Evolutionary conservation across 2,797 vertebrate species (phyloP), one percentile per base, ranked within the genome.

Genomic region (Linurgus olivaceus): DNA sequence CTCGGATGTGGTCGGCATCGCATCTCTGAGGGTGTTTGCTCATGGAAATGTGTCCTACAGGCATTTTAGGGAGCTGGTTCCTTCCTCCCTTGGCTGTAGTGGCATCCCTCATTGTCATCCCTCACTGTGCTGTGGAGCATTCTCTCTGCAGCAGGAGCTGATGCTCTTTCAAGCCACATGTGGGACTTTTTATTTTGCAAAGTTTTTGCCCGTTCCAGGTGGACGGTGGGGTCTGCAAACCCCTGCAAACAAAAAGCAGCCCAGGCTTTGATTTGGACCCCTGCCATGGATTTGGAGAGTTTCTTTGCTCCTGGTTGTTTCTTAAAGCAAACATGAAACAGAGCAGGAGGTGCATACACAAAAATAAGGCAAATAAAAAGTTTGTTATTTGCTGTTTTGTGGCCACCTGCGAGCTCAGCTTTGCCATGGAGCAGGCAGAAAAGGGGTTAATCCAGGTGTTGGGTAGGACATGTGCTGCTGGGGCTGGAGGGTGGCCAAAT

Each of bases 391-490:
- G 2, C 38, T 74, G 52, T 4, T 66, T 57, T 81, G 6, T 25
- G 54, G n/a, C 74, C 13, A 9, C 38, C 48, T 58, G 47, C 0
- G 0, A 81, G 63, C 51, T 82, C 14, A 17, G 38, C 37, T 66
- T 74, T 88, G 51, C 13, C 0, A 2, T 17, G 33, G 35, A 4
- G 9, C 24, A 12, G 65, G 84, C 57, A 88, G 88, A 19, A 37
- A 66, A 90, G 38, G 88, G 76, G 81, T 92, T 85, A 95, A 96
- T 83, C 50, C 80, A 89, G 88, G 88, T 94, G 91, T 89, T 11
- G 38, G 76, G 77, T 76, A 94, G 94, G 86, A 88, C 66, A 25
- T 61, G 84, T 89, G 86, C 78, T 82, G 55, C 86, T 72, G 80
- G 77, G 52, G 26, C 78, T 92, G 92, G 92, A 80, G 76, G 11